Base-by-base conservation (phyloP, 2,888 invertebrate genomes). In the Spatulosminthurus flaviceps region DNA sequence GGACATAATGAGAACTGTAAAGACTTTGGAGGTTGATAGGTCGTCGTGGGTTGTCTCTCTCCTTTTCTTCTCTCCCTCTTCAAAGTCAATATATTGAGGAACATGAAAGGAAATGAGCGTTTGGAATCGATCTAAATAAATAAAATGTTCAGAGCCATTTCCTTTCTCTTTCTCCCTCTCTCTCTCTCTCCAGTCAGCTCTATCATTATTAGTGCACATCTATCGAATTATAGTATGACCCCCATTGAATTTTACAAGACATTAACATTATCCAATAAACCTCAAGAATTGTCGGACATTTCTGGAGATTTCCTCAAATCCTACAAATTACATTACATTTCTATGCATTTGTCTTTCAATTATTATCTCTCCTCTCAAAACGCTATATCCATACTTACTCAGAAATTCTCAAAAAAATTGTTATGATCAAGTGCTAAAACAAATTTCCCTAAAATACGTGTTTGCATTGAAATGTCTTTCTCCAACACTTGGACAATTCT, bases 61-160 rank as follows among this genome's bases (percentile, higher is more conserved):
- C 51, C 5, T 19, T 51, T n/a, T 13, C 19, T 9, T 19, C n/a
- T 51, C 16, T 51, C n/a, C 51, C n/a, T n/a, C 51, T n/a, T 4
- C 1, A 67, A 29, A 67, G 67, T 67, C 67, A 67, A 67, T 67
- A 51, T n/a, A 67, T 26, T 67, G 26, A 28, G 67, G 70, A 70
- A 72, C 71, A 72, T 72, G 71, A 72, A 72, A 72, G 71, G 71
- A 72, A 72, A 72, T 72, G 71, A 72, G 71, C 21, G 24, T 42
- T 42, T 72, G 22, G 71, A 72, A 24, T 72, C 43, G 22, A 72
- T 72, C 42, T 42, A 43, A 72, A 72, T 72, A 42, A 72, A 72
- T 72, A 72, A 42, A 43, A 41, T 70, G 70, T 70, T 70, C 70
- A 26, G n/a, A 51, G 51, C 51, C 2, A 51, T 51, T 51, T 51